Conservation (phyloP, 2,113 vertebrate species). For the Rhynchomys soricoides region DNA sequence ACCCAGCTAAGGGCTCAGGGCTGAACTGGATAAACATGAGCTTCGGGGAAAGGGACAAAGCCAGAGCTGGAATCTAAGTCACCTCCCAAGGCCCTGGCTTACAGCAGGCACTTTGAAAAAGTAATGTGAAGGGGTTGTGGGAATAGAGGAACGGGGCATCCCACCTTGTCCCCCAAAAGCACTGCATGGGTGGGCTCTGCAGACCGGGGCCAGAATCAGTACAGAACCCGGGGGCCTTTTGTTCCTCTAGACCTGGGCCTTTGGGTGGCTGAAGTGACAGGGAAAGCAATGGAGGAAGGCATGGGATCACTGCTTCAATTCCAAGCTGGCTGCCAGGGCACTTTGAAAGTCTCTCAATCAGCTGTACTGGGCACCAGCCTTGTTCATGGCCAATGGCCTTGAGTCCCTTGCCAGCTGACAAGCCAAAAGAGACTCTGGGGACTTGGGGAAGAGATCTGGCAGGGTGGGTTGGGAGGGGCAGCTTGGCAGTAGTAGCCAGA, state of each 20-base stretch:
- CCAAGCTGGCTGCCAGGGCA: neutral
- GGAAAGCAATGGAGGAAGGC: neutral
- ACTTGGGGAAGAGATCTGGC: neutral
- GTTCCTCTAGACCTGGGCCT: neutral
- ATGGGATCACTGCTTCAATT: neutral
- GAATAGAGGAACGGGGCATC: neutral
- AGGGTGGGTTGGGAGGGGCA: too few species aligned
- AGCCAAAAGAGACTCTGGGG: neutral
- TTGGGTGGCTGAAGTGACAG: neutral
- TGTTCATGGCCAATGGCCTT: neutral
- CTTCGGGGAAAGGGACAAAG: constrained; percentile 33
- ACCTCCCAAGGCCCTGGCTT: neutral
- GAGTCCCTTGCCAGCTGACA: neutral
- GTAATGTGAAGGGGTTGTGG: neutral
- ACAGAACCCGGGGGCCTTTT: neutral
- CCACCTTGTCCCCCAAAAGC: neutral
- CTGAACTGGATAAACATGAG: constrained; percentile 42
- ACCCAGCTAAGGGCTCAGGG: constrained; percentile 14
- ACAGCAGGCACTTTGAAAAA: neutral
- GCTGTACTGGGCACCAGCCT: neutral
- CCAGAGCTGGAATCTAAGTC: constrained; percentile 41
- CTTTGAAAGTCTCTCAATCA: constrained; percentile 5
- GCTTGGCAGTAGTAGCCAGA: neutral
- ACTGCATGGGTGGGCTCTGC: neutral
- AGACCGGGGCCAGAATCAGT: neutral